Evolutionary conservation across 2,797 vertebrate species (phyloP).

Genomic region (Triplophysa bombifrons): DNA sequence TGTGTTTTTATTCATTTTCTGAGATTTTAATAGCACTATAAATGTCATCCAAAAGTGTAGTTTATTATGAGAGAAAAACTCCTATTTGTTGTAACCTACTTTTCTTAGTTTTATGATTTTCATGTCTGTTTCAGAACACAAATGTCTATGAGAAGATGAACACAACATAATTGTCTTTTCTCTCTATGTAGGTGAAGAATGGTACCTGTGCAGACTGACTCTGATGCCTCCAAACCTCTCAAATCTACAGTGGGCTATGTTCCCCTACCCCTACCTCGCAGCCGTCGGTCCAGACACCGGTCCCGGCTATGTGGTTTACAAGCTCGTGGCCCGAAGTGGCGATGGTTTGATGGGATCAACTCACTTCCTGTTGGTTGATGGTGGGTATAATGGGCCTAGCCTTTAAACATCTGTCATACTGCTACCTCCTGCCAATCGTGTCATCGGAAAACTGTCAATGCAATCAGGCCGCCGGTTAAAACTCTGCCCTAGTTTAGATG

Average conservation of each 20-base stretch:
- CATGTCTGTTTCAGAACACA: too few species aligned
- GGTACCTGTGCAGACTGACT: constrained; percentile 83
- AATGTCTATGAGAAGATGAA: not conserved
- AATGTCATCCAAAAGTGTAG: too few species aligned
- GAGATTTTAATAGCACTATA: constrained; percentile 32
- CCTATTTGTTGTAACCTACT: too few species aligned
- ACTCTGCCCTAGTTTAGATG: constrained; percentile 24
- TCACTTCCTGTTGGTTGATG: constrained; percentile 80
- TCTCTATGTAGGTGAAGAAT: constrained; percentile 78
- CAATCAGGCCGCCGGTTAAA: constrained; percentile 14
- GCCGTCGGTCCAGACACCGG: constrained; percentile 77
- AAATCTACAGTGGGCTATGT: constrained; percentile 85
- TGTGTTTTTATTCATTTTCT: constrained; percentile 50
- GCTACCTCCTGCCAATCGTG: not conserved
- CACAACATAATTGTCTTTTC: not conserved
- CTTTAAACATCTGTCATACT: not conserved
- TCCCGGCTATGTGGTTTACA: constrained; percentile 78
- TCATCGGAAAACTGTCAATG: constrained; percentile 1
- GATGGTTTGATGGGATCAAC: constrained; percentile 66
- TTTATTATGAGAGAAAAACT: too few species aligned
- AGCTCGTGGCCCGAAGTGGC: constrained; percentile 68
- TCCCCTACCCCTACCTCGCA: constrained; percentile 82
- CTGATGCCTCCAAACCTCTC: constrained; percentile 78
- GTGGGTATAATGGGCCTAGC: constrained; percentile 62
- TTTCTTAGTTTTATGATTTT: too few species aligned